Percentiles rank a stretch among this genome's conserved stretches.
Evolutionary conservation across 2,888 invertebrate genomes (phyloP).

Genomic region (Metopia argyrocephala): DNA sequence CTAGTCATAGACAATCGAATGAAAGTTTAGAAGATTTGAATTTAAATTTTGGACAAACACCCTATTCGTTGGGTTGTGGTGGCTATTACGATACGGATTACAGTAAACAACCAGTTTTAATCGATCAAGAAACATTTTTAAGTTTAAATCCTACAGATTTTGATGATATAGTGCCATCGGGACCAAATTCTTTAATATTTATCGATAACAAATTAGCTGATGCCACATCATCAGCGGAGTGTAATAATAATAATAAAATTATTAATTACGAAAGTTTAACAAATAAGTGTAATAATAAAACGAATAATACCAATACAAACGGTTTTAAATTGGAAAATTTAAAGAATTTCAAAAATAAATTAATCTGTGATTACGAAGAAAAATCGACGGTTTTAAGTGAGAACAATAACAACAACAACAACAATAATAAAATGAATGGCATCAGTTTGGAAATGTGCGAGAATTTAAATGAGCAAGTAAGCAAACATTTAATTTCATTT

Average conservation of each 20-base stretch:
- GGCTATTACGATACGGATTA: slow-evolving; percentile 66
- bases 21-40: slow-evolving; percentile 77
- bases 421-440: slow-evolving; percentile 75
- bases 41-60: slow-evolving; percentile 73
- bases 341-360: slow-evolving; percentile 78
- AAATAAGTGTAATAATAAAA: slow-evolving; percentile 75
- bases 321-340: slow-evolving; percentile 78
- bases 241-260: slow-evolving; percentile 72
- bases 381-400: slow-evolving; percentile 61
- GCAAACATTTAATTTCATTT: slow-evolving; percentile 50
- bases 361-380: slow-evolving; percentile 77
- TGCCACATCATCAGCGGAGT: slow-evolving; percentile 62
- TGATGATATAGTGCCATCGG: slow-evolving; percentile 77
- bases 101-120: slow-evolving; percentile 75
- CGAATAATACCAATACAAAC: slow-evolving; percentile 77
- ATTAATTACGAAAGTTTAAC: slow-evolving; percentile 75
- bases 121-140: slow-evolving; percentile 78
- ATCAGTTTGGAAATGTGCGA: slow-evolving; percentile 78
- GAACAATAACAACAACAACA: slow-evolving; percentile 58
- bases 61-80: slow-evolving; percentile 71
- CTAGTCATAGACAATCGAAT: slow-evolving; percentile 72
- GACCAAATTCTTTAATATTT: slow-evolving; percentile 76
- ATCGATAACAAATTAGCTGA: slow-evolving; percentile 76
- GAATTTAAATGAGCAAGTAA: slow-evolving; percentile 79
- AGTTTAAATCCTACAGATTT: slow-evolving; percentile 78